A percentile compares a stretch with the other conserved stretches of the same genome.
Conservation (phyloP, 2,113 vertebrate species). For the Sakesphorus luctuosus region DNA sequence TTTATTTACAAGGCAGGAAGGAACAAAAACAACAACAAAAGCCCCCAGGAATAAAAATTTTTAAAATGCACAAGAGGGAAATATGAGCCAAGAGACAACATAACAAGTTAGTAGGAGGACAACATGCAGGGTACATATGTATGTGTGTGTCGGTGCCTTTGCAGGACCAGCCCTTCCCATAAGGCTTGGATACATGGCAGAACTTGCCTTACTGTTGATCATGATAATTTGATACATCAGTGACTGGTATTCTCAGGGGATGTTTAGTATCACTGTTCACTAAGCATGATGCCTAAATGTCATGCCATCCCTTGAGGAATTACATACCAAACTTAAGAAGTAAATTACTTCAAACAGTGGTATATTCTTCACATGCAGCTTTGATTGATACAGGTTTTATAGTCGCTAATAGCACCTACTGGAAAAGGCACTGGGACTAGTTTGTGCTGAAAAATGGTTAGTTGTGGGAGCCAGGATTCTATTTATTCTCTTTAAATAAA, state of each 20-base stretch:
- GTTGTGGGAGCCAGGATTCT: neutral
- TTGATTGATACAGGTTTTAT: neutral
- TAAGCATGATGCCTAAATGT: neutral
- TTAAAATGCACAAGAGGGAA: neutral
- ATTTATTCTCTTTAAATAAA: neutral
- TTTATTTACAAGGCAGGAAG: neutral
- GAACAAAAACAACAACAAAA: neutral
- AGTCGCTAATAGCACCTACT: neutral
- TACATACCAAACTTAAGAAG: neutral
- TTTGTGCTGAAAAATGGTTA: neutral
- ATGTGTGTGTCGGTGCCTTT: neutral
- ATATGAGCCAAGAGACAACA: neutral
- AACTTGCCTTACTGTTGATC: neutral
- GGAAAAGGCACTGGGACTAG: neutral
- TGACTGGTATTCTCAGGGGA: neutral
- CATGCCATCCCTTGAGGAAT: neutral
- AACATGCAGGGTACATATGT: neutral
- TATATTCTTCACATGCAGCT: neutral
- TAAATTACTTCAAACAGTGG: neutral
- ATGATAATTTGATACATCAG: neutral
- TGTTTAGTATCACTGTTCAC: neutral
- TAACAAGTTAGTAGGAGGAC: neutral
- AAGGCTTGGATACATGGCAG: neutral
- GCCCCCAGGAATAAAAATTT: neutral
- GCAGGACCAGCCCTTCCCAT: neutral